Evolutionary conservation across 2,797 vertebrate genomes (phyloP).

Genomic region (Channa striata): DNA sequence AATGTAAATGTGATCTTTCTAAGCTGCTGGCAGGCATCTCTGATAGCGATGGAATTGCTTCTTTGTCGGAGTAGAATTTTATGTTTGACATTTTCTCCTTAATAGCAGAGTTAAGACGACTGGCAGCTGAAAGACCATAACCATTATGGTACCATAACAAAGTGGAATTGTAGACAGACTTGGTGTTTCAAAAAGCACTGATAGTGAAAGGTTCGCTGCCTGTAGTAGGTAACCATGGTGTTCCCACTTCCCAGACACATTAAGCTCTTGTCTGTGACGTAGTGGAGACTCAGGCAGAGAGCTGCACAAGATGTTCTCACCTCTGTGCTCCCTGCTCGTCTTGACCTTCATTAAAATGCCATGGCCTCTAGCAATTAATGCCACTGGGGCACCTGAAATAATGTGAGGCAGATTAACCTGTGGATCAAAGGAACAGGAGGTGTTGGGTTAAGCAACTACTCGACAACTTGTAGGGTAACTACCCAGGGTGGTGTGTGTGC

Average conservation of each 20-base stretch:
- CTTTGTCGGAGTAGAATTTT: conserved; percentile 7
- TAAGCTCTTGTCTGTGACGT: conserved; percentile 49
- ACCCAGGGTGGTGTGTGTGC: conserved; percentile 35
- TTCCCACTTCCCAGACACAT: conserved; percentile 51
- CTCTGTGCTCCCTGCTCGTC: conserved; percentile 52
- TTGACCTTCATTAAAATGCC: conserved; percentile 80
- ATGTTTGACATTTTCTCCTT: conserved; percentile 47
- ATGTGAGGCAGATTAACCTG: conserved; percentile 90
- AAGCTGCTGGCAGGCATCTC: conserved; percentile 40
- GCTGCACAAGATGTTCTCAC: conserved; percentile 67
- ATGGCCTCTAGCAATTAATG: conserved; percentile 89
- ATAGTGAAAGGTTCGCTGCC: conserved; percentile 32
- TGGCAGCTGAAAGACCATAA: conserved; percentile 22
- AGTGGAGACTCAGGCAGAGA: conserved; percentile 48
- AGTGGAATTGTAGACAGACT: conserved; percentile 37
- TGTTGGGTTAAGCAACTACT: conserved; percentile 87
- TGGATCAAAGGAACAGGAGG: conserved; percentile 88
- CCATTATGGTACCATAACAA: conserved; percentile 39
- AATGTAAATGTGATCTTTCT: conserved; percentile 67
- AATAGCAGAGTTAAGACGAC: conserved; percentile 37
- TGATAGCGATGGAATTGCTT: conserved; percentile 38
- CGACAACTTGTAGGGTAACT: conserved; percentile 82
- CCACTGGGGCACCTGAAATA: conserved; percentile 78
- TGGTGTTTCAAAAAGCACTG: conserved; percentile 41
- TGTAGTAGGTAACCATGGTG: conserved; percentile 57